These are phyloP conservation scores for Gadopsis bispinosus DNA, from an alignment of 2,797 vertebrate species.

Conservation along the genomic window DNA sequence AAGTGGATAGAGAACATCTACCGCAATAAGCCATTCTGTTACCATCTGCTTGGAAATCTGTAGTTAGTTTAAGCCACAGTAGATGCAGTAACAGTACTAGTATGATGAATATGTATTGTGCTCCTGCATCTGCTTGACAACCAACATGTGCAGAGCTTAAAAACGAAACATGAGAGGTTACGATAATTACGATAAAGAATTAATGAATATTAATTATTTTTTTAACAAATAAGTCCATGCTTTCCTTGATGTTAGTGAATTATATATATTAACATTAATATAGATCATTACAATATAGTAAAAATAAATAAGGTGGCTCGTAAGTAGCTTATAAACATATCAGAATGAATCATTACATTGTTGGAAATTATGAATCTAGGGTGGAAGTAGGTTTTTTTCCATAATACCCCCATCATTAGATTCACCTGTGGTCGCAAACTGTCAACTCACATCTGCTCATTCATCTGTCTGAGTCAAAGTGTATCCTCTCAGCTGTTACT, in stretches of 20 bases:
- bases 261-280: background rate
- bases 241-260: background rate
- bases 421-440: constrained; percentile 70
- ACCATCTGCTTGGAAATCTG: constrained; percentile 40
- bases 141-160: background rate
- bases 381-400: constrained; percentile 39
- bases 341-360: constrained; percentile 3
- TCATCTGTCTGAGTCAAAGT: constrained; percentile 71
- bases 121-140: constrained; percentile 9
- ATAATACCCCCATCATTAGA: constrained; percentile 52
- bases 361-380: constrained; percentile 25
- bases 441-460: constrained; percentile 75
- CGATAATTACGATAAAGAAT: too few species aligned
- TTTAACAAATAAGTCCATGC: background rate
- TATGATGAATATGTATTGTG: constrained; percentile 30
- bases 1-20: constrained; percentile 31
- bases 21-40: constrained; percentile 25
- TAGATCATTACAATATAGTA: background rate
- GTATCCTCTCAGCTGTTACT: constrained; percentile 66
- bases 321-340: background rate
- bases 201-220: background rate
- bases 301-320: background rate
- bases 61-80: constrained; percentile 16
- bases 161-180: background rate
- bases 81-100: constrained; percentile 6